These are phyloP conservation scores for Chrysomela aeneicollis DNA, from an alignment of 2,888 invertebrate genomes.

Conservation along the genomic window DNA sequence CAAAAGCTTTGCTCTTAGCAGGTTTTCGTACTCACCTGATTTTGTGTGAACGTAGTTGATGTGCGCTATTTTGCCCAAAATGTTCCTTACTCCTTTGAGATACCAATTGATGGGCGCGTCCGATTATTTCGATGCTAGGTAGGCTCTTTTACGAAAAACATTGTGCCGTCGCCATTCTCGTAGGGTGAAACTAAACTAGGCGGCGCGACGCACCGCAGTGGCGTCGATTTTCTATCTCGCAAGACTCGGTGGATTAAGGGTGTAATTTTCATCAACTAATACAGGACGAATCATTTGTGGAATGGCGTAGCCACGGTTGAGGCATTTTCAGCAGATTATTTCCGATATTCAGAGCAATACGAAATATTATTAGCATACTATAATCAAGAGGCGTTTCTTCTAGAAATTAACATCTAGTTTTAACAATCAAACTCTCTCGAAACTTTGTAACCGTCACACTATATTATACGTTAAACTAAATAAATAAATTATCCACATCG, in stretches of 20 bases:
- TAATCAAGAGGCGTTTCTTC: too few relatives aligned
- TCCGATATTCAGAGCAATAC: too few relatives aligned
- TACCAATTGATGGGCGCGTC: neutral
- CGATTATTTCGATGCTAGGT: slow-evolving; percentile 16
- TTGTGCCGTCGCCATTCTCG: slow-evolving; percentile 46
- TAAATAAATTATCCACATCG: too few relatives aligned
- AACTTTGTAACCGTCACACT: too few relatives aligned
- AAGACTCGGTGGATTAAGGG: neutral
- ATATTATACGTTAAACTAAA: too few relatives aligned
- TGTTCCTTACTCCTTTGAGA: slow-evolving; percentile 20
- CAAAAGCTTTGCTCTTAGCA: too few relatives aligned
- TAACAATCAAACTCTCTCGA: too few relatives aligned
- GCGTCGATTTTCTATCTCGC: slow-evolving; percentile 40
- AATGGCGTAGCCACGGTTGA: too few relatives aligned
- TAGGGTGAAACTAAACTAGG: slow-evolving; percentile 41
- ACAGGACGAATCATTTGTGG: too few relatives aligned
- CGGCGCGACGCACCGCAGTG: slow-evolving; percentile 51
- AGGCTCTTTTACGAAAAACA: slow-evolving; percentile 30
- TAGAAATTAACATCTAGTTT: too few relatives aligned
- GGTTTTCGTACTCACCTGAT: slow-evolving; percentile 38
- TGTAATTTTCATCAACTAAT: neutral
- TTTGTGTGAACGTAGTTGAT: slow-evolving; percentile 40
- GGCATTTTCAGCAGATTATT: too few relatives aligned
- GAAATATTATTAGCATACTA: too few relatives aligned
- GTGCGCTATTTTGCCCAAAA: slow-evolving; percentile 42